Conservation (phyloP, 2,113 vertebrate genomes). For the Brevimyrus niger region DNA sequence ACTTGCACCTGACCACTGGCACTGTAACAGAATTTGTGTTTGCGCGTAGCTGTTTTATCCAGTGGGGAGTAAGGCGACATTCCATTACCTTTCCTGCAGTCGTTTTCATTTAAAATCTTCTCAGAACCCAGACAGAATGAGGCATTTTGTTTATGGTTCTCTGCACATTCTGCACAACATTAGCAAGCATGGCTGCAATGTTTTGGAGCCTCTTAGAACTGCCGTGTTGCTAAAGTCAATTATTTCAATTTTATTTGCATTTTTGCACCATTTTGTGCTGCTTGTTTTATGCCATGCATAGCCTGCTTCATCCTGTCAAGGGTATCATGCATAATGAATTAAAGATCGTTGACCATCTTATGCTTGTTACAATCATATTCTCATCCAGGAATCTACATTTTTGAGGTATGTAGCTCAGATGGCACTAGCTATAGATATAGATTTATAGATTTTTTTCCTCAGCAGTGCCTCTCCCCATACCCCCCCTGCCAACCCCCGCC, state of each 20-base stretch:
- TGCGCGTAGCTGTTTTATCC: neutral
- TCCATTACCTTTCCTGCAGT: neutral
- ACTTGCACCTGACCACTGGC: neutral
- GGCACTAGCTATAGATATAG: neutral
- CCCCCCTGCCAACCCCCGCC: neutral
- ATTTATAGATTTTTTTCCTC: neutral
- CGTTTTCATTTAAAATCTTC: neutral
- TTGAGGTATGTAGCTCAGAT: neutral
- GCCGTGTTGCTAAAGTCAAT: neutral
- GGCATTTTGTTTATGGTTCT: neutral
- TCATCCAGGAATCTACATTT: neutral
- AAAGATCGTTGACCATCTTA: neutral
- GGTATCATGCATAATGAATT: neutral
- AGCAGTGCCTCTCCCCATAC: neutral
- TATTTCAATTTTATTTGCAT: neutral
- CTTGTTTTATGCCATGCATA: neutral
- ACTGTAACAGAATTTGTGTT: neutral
- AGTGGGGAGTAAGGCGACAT: neutral
- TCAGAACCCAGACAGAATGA: neutral
- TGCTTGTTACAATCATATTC: neutral
- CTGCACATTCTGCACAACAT: neutral
- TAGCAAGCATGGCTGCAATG: neutral
- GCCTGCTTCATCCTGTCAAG: neutral
- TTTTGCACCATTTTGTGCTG: neutral
- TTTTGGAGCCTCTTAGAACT: neutral